These are phyloP conservation scores for Patella ulyssiponensis DNA, from an alignment of 2,888 invertebrate species.

Conservation along the genomic window DNA sequence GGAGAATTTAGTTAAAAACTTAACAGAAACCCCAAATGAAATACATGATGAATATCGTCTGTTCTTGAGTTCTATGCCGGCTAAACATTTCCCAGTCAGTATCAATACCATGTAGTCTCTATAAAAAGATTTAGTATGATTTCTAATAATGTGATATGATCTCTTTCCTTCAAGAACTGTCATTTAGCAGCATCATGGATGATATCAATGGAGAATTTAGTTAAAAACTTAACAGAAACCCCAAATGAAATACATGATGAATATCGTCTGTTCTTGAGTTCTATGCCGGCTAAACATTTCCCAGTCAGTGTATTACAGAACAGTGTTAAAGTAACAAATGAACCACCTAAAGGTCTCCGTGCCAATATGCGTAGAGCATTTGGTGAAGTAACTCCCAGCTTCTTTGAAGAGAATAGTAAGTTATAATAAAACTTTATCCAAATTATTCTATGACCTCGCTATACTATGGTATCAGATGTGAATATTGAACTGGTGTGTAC, in stretches of 20 bases:
- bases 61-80: slow-evolving; percentile 73
- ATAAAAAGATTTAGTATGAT: no score
- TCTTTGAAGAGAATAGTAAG: slow-evolving; percentile 86
- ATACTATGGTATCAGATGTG: no score
- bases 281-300: slow-evolving; percentile 72
- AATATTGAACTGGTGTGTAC: no score
- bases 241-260: slow-evolving; percentile 69
- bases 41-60: slow-evolving; percentile 71
- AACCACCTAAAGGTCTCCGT: slow-evolving; percentile 73
- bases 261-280: slow-evolving; percentile 72
- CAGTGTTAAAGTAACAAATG: slow-evolving; percentile 73
- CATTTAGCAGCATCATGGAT: slow-evolving; percentile 74
- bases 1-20: slow-evolving; percentile 70
- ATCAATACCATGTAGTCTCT: no score
- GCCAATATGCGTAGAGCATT: slow-evolving; percentile 89
- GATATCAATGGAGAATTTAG: slow-evolving; percentile 70
- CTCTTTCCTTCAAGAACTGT: slow-evolving; percentile 70
- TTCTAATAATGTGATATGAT: no score
- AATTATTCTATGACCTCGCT: no score
- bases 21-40: slow-evolving; percentile 67
- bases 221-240: slow-evolving; percentile 70
- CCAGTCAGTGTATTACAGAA: slow-evolving; percentile 73
- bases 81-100: slow-evolving; percentile 71
- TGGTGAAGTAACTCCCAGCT: slow-evolving; percentile 84
- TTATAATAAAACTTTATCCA: slow-evolving; percentile 15